phyloP scores from a whole-genome alignment of 2,113 vertebrate genomes.

The Benthochromis sp. region DNA sequence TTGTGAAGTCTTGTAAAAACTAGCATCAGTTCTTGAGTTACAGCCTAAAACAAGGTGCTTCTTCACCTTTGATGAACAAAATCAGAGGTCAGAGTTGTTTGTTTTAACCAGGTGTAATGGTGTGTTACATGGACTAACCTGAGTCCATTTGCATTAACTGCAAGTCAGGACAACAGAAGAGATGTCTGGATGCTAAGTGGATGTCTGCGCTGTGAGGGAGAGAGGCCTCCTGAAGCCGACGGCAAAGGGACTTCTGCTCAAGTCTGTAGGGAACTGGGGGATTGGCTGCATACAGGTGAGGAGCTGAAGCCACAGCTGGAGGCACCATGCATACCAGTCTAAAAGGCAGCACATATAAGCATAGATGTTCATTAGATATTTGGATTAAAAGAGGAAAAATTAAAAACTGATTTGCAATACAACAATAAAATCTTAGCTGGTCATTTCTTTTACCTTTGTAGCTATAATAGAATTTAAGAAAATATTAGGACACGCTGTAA shows the following conservation, averaged over 20 bases:
- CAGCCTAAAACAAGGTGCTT: not conserved
- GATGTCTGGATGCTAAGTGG: constrained; percentile 60
- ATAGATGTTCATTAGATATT: not conserved
- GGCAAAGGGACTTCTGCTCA: constrained; percentile 70
- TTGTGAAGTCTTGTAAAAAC: not conserved
- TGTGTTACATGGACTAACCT: constrained; percentile 65
- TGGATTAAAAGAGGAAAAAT: not conserved
- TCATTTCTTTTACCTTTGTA: not conserved
- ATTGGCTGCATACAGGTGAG: constrained; percentile 77
- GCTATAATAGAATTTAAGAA: not conserved
- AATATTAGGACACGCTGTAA: not conserved
- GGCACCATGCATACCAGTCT: constrained; percentile 84
- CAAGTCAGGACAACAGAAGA: constrained; percentile 80
- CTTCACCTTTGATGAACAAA: not conserved
- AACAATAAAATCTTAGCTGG: not conserved
- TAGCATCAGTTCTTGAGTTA: not conserved
- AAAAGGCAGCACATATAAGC: not conserved
- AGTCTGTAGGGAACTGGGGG: constrained; percentile 77
- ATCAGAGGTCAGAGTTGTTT: not conserved
- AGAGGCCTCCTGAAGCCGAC: constrained; percentile 65
- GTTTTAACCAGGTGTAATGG: not conserved
- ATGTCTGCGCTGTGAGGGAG: constrained; percentile 73
- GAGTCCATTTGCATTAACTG: constrained; percentile 90
- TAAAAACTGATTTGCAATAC: not conserved
- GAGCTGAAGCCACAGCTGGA: constrained; percentile 78